phyloP scores from a whole-genome alignment of 2,888 invertebrate species.

The Helleia helle region DNA sequence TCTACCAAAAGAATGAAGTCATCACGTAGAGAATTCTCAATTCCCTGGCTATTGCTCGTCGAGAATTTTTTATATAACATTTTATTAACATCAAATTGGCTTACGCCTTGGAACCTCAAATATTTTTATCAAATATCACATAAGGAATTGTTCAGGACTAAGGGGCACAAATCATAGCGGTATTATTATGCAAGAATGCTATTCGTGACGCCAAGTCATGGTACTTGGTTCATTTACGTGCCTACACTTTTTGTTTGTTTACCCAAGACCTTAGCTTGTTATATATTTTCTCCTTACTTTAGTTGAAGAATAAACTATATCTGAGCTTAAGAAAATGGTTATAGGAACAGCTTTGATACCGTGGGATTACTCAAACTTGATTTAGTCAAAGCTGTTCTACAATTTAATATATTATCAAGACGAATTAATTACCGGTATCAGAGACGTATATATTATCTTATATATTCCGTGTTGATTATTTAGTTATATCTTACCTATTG shows the following conservation, averaged over 20 bases:
- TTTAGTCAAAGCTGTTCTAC: too few species aligned
- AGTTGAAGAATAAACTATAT: too few species aligned
- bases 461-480: too few species aligned
- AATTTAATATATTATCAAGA: too few species aligned
- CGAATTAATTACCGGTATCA: too few species aligned
- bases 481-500: too few species aligned
- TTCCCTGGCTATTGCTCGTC: neutral
- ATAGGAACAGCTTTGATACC: too few species aligned
- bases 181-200: conserved; percentile 67
- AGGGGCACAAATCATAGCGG: conserved; percentile 49
- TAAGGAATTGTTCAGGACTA: conserved; percentile 37
- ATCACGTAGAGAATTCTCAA: conserved; percentile 37
- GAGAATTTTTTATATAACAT: neutral
- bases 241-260: conserved; percentile 44
- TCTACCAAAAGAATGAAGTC: conserved; percentile 60
- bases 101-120: conserved; percentile 6
- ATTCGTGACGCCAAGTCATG: conserved; percentile 60
- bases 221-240: conserved; percentile 39
- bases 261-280: neutral
- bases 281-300: neutral
- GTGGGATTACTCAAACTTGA: too few species aligned
- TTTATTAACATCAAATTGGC: conserved; percentile 9
- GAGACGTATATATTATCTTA: too few species aligned
- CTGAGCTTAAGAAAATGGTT: too few species aligned
- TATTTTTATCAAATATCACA: conserved; percentile 7